Percentiles rank a stretch among this genome's conserved stretches.
These are phyloP conservation scores for Apamea crenata DNA, from an alignment of 2,888 invertebrate genomes.

Conservation along the genomic window DNA sequence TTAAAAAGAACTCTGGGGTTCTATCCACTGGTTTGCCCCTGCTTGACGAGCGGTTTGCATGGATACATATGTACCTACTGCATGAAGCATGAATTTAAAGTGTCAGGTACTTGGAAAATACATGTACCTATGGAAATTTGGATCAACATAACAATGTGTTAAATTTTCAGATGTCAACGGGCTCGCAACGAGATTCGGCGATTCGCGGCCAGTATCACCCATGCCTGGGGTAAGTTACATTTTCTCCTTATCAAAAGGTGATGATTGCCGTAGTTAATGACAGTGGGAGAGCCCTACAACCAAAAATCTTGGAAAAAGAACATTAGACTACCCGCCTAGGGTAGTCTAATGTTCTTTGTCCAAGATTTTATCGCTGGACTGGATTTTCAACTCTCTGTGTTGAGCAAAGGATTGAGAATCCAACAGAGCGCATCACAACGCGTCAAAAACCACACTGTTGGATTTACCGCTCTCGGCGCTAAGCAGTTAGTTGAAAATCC, in stretches of 20 bases:
- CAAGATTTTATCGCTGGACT: background rate
- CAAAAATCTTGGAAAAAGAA: too few species aligned
- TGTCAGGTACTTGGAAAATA: background rate
- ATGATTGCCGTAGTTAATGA: background rate
- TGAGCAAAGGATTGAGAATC: too few species aligned
- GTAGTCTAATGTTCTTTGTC: background rate
- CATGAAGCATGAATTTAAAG: conserved; percentile 40
- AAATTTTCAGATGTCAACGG: conserved; percentile 69
- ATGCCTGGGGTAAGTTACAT: conserved; percentile 76
- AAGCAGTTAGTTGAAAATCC: too few species aligned
- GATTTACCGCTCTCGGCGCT: too few species aligned
- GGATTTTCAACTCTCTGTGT: background rate
- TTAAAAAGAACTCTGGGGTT: background rate
- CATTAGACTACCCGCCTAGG: too few species aligned
- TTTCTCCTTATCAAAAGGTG: background rate
- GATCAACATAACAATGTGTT: background rate
- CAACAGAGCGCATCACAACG: too few species aligned
- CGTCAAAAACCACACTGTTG: too few species aligned
- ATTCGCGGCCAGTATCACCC: conserved; percentile 80
- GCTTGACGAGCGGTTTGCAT: conserved; percentile 12
- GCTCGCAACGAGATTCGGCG: conserved; percentile 77
- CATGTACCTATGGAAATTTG: background rate
- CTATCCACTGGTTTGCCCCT: background rate
- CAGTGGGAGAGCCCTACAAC: background rate
- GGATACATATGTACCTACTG: background rate